phyloP scores from a whole-genome alignment of 1,140 invertebrate species.

The Muscidifurax raptorellus region DNA sequence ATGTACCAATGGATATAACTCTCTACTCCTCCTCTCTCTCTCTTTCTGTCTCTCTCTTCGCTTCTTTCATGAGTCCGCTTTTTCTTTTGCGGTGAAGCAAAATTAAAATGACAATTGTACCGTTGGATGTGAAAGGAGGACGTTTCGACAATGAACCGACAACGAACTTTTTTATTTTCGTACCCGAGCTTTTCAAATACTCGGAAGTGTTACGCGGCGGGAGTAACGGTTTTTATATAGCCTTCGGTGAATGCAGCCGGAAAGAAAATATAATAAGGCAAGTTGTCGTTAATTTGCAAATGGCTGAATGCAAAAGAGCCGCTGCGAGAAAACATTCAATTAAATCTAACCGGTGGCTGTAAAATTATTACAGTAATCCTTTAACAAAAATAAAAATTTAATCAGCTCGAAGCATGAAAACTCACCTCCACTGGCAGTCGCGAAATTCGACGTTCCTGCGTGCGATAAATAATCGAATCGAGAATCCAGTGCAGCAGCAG shows the following conservation, averaged over 20 bases:
- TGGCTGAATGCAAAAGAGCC: too few species aligned
- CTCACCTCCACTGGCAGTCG: background rate
- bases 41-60: too few species aligned
- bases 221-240: background rate
- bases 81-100: background rate
- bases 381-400: background rate
- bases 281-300: too few species aligned
- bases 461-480: constrained; percentile 18
- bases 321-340: too few species aligned
- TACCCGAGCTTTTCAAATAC: background rate
- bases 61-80: background rate
- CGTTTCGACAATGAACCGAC: constrained; percentile 1
- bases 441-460: constrained; percentile 9
- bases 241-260: background rate
- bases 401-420: background rate
- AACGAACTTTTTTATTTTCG: background rate
- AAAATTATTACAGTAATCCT: too few species aligned
- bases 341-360: too few species aligned
- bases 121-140: background rate
- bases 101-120: constrained; percentile 31
- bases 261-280: background rate
- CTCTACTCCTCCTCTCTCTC: too few species aligned
- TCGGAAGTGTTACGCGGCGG: background rate
- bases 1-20: background rate
- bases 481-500: constrained; percentile 17